A percentile compares a stretch with the other conserved stretches of the same genome.
These are phyloP conservation scores for Peromyscus leucopus DNA, from an alignment of 2,113 vertebrate species.

Conservation along the genomic window DNA sequence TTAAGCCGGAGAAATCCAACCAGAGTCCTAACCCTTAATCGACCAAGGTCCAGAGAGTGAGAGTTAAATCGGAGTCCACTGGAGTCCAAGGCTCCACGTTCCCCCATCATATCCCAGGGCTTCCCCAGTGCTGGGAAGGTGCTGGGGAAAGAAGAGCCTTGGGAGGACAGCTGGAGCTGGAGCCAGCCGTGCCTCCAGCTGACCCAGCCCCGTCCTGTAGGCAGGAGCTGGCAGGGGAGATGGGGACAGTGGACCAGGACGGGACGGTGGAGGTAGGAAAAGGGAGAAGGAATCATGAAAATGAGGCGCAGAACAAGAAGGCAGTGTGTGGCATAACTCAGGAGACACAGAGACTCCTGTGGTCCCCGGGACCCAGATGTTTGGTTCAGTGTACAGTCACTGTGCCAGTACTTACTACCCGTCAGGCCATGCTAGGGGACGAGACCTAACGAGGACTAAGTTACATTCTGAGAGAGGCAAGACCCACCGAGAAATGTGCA, in stretches of 20 bases:
- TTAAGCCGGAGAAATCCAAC: neutral
- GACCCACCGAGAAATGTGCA: neutral
- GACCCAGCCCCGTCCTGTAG: neutral
- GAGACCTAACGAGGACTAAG: neutral
- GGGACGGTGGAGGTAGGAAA: neutral
- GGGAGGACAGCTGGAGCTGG: neutral
- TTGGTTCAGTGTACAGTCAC: neutral
- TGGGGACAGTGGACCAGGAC: neutral
- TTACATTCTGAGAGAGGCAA: neutral
- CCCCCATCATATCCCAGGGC: rapidly evolving
- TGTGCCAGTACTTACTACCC: rapidly evolving
- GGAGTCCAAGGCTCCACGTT: neutral
- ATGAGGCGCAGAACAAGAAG: neutral
- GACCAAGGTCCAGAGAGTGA: neutral
- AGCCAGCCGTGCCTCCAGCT: rapidly evolving
- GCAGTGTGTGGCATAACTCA: neutral
- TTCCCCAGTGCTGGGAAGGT: neutral
- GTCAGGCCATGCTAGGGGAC: neutral
- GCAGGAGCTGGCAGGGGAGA: neutral
- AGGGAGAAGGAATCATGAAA: constrained; percentile 18
- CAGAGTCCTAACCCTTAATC: neutral
- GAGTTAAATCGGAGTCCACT: neutral
- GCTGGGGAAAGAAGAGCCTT: neutral
- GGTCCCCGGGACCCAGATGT: neutral
- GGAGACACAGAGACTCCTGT: neutral